A percentile compares a stretch with the other conserved stretches of the same genome.
Evolutionary conservation across 2,797 vertebrate species (phyloP).

Genomic region (Acanthurus tractus): DNA sequence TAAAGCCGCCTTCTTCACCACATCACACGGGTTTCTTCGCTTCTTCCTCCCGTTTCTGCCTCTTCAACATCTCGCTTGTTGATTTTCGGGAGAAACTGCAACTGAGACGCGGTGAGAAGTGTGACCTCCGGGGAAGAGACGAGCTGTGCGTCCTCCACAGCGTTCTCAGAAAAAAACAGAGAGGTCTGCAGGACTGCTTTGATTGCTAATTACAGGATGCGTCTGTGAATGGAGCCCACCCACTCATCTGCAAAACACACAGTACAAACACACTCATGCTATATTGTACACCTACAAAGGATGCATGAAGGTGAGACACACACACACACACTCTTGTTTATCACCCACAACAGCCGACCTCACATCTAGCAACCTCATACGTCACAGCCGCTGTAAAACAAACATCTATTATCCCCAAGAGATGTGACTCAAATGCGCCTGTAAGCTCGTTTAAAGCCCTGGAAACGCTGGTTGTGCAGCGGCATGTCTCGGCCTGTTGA

Average conservation of each 20-base stretch:
- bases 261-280: slow-evolving; percentile 25
- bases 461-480: slow-evolving; percentile 65
- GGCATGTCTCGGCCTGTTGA: slow-evolving; percentile 66
- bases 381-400: slow-evolving; percentile 75
- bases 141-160: slow-evolving; percentile 2
- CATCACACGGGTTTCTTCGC: slow-evolving; percentile 38
- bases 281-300: slow-evolving; percentile 26
- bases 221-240: slow-evolving; percentile 42
- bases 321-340: slow-evolving; percentile 31
- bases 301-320: slow-evolving; percentile 21
- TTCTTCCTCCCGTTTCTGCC: background rate
- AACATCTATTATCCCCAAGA: slow-evolving; percentile 72
- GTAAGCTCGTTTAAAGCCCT: slow-evolving; percentile 67
- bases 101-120: slow-evolving; percentile 38
- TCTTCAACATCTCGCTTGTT: slow-evolving; percentile 18
- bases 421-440: slow-evolving; percentile 66
- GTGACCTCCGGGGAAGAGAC: slow-evolving; percentile 52
- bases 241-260: slow-evolving; percentile 39
- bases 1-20: slow-evolving; percentile 30
- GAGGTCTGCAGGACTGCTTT: slow-evolving; percentile 51
- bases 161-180: slow-evolving; percentile 41
- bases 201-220: slow-evolving; percentile 70
- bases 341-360: slow-evolving; percentile 13
- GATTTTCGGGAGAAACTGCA: slow-evolving; percentile 44
- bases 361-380: slow-evolving; percentile 60